Base-by-base conservation (phyloP, 64 coral and sea anemone species). In the Montipora capricornis region DNA sequence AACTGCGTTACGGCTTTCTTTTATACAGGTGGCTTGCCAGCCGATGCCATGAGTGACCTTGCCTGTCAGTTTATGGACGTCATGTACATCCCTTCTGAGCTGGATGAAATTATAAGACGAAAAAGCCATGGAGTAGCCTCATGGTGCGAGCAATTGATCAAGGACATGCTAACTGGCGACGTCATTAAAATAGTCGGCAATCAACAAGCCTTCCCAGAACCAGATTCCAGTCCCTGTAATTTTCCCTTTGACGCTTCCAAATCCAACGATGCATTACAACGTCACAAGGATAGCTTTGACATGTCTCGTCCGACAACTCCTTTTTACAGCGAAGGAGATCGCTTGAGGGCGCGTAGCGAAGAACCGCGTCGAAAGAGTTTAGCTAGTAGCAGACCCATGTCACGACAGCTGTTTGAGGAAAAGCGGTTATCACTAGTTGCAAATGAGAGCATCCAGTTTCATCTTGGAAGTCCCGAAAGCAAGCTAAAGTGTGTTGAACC, bases 61-160 rank as follows among this genome's bases (percentile, higher is more conserved):
- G 95, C 98, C 0, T 99, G 94, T 82, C 98, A 99, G 76, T 99
- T 99, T 14, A 94, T 99, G 88, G 98, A 99, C 47, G 98, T 95
- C 37, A 99, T 94, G 92, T 99, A 82, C 26, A 92, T 99, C 7
- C 98, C 98, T 5, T 91, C 87, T 20, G 92, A 92, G 20, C 87
- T 99, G 2, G 95, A 99, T 19, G 26, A 85, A 12, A 99, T 99
- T 62, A 20, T 99, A 20, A 90, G 92, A 45, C 74, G 94, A 58
- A 99, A 99, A 67, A 99, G 98, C 49, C 98, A 99, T 22, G 98
- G 98, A 2, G 93, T 99, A 1, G 94, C 98, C 8, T 94, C 95
- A 13, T 99, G 98, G 98, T 99, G 98, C 50, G 95, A 99, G 46
- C 98, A 99, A 47, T 90, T 99, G 10, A 96, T 99, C 60, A 99